Conservation (phyloP, 2,888 invertebrate genomes). For the Lasioglossum villosulum region DNA sequence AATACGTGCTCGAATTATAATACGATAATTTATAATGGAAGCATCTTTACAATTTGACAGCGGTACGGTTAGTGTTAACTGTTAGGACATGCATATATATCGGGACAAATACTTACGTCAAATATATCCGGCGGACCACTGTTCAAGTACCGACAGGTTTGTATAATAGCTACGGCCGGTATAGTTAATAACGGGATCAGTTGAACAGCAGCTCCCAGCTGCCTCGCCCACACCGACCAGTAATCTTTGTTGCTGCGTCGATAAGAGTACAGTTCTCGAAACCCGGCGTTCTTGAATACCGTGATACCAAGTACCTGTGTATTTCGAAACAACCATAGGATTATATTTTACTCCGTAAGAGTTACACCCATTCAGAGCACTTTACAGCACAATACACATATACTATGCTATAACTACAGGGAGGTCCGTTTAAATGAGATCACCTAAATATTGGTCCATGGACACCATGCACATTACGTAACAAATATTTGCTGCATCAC, state of each 20-base stretch:
- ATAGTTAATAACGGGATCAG: conserved; percentile 91
- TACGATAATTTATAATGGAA: no score
- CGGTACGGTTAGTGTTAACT: not conserved
- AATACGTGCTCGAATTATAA: no score
- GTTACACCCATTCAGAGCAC: no score
- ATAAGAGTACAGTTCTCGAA: conserved; percentile 89
- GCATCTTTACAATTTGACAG: no score
- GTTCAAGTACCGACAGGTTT: conserved; percentile 91
- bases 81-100: no score
- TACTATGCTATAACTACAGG: no score
- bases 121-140: conserved; percentile 94
- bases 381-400: not conserved
- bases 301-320: conserved; percentile 88
- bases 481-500: no score
- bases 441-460: no score
- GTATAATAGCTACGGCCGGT: conserved; percentile 90
- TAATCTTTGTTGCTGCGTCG: conserved; percentile 88
- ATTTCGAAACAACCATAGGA: not conserved
- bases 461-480: no score
- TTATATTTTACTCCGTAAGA: not conserved
- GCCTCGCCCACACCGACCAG: conserved; percentile 92
- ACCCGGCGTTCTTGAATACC: conserved; percentile 90
- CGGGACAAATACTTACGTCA: conserved; percentile 87
- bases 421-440: no score
- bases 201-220: conserved; percentile 90